Base-by-base conservation (phyloP, 2,113 vertebrate genomes). In the Pseudopodoces humilis region DNA sequence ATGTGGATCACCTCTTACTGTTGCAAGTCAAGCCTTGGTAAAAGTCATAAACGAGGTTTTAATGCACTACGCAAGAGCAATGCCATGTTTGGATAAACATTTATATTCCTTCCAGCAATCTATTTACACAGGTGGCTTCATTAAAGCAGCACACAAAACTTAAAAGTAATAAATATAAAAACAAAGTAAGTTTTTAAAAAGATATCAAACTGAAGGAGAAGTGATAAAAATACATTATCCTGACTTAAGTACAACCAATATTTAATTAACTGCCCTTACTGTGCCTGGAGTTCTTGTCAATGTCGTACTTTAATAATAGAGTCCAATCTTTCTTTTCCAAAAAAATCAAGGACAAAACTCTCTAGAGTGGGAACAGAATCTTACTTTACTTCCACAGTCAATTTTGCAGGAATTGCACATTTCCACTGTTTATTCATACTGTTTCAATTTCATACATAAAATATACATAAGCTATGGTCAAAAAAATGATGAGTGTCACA, bases 371-470 rank as follows among this genome's bases (percentile, higher is more conserved):
- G 43, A 94, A 67, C 33, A 88, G 50, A 88, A 72, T 31, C 75
- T 87, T 75, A 69, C 53, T 85, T 76, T 33, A 88, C 30, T 88
- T 90, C 59, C 50, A 15, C 62, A 79, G 87, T 56, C 50, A 81
- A 17, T 91, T 93, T 90, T 90, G 70, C 12, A 60, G 82, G 46
- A 91, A 87, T 31, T 85, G 82, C 86, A 83, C 35, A 46, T 88
- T 94, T 83, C 62, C 62, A 41, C 53, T 83, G 37, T 87, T 94
- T 94, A 87, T 79, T 91, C 78, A 74, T 23, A 70, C 5, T 39
- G 47, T 91, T 94, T 91, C 60, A 74, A 46, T 70, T 86, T 91
- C 77, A 67, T 39, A 81, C 60, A 78, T 83, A 86, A 91, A 88
- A 94, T 86, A 83, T 84, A 78, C 69, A 92, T 81, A 86, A 91